Percentiles rank a stretch among this genome's conserved stretches.
phyloP scores from a whole-genome alignment of 2,888 invertebrate species.

The Dicycla oo region DNA sequence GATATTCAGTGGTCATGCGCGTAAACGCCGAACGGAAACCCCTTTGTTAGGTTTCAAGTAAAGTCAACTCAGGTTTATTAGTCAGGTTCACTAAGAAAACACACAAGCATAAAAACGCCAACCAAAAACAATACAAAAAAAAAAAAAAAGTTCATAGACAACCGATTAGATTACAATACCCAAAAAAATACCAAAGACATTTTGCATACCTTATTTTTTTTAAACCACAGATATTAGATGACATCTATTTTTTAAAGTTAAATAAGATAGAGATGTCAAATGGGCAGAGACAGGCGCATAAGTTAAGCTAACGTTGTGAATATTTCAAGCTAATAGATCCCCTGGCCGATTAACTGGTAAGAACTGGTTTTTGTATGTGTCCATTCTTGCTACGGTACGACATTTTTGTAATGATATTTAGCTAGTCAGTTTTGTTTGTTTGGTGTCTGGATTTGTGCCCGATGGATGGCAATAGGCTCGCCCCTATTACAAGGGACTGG shows the following conservation, averaged over 20 bases:
- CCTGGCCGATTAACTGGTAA: slow-evolving; percentile 68
- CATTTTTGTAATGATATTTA: slow-evolving; percentile 1
- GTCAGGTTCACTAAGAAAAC: background rate
- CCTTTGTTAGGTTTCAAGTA: too few species aligned
- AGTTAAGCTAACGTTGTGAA: slow-evolving; percentile 82
- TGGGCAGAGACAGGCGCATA: slow-evolving; percentile 72
- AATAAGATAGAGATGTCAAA: slow-evolving; percentile 77
- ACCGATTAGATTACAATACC: slow-evolving; percentile 29
- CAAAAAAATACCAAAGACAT: slow-evolving; percentile 28
- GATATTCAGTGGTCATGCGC: too few species aligned
- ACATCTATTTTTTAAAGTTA: slow-evolving; percentile 57
- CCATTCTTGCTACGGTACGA: slow-evolving; percentile 37
- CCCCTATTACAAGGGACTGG: too few species aligned
- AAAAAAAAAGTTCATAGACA: slow-evolving; percentile 17
- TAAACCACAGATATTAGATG: slow-evolving; percentile 40
- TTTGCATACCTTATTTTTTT: slow-evolving; percentile 52
- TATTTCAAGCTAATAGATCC: slow-evolving; percentile 85
- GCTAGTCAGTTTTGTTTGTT: too few species aligned
- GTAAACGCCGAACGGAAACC: too few species aligned
- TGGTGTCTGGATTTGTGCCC: too few species aligned
- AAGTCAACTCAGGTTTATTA: too few species aligned
- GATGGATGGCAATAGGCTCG: too few species aligned
- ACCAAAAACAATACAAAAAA: too few species aligned
- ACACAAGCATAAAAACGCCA: background rate
- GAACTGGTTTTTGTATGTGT: slow-evolving; percentile 67